A percentile compares a stretch with the other conserved stretches of the same genome.
phyloP scores from a whole-genome alignment of 2,888 invertebrate species.

The Aphodius sticticus region DNA sequence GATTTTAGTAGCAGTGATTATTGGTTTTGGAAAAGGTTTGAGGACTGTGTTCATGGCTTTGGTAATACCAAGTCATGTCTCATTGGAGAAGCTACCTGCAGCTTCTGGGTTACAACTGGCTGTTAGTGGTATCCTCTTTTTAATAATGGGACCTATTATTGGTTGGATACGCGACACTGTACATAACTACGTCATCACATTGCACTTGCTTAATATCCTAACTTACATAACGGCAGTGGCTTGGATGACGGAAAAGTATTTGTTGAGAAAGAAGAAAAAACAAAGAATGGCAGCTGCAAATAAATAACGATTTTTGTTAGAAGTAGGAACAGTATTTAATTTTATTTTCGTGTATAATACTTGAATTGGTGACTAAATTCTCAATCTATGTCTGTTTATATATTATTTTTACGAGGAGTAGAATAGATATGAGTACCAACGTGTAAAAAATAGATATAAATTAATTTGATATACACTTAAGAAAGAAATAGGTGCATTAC shows the following conservation, averaged over 20 bases:
- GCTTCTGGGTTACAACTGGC: slow-evolving; percentile 75
- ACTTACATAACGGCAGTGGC: slow-evolving; percentile 70
- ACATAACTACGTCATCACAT: slow-evolving; percentile 66
- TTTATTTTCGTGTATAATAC: background rate
- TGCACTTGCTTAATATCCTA: slow-evolving; percentile 72
- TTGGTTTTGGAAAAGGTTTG: slow-evolving; percentile 76
- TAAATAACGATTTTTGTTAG: background rate
- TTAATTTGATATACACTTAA: too few relatives aligned
- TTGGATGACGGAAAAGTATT: slow-evolving; percentile 68
- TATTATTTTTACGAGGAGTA: too few relatives aligned
- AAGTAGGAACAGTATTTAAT: background rate
- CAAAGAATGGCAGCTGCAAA: background rate
- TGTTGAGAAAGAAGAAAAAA: slow-evolving; percentile 39
- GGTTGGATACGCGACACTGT: slow-evolving; percentile 72
- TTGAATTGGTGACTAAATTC: too few relatives aligned
- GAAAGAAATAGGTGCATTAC: too few relatives aligned
- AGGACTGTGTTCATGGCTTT: slow-evolving; percentile 78
- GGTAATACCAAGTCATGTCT: slow-evolving; percentile 76
- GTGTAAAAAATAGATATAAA: too few relatives aligned
- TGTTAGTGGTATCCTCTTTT: slow-evolving; percentile 70
- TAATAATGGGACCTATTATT: slow-evolving; percentile 71
- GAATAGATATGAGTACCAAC: too few relatives aligned
- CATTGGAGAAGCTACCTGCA: slow-evolving; percentile 73
- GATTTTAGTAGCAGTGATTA: slow-evolving; percentile 68
- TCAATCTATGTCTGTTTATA: too few relatives aligned